A percentile compares a stretch with the other conserved stretches of the same genome.
These are phyloP conservation scores for Sminthurinus aureus DNA, from an alignment of 2,888 invertebrate species.

Conservation along the genomic window DNA sequence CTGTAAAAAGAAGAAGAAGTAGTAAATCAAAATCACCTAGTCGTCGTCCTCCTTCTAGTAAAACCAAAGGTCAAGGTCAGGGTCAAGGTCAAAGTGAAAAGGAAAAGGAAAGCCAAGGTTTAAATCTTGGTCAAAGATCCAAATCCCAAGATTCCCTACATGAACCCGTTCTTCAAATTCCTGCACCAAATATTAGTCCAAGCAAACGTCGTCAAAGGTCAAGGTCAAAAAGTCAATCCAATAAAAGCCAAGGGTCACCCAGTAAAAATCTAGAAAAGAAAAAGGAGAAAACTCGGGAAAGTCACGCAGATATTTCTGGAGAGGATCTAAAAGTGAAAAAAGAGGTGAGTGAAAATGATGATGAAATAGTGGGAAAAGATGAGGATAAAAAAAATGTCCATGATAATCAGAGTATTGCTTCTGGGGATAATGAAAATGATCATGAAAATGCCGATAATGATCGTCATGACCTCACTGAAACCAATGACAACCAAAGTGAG, in stretches of 20 bases:
- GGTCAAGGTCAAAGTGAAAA: not conserved
- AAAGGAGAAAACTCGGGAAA: not conserved
- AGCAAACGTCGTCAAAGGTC: not conserved
- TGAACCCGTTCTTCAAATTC: not conserved
- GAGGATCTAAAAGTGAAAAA: not conserved
- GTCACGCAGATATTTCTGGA: not conserved
- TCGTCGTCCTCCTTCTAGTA: not conserved
- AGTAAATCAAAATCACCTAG: not conserved
- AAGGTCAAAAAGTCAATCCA: constrained; percentile 1
- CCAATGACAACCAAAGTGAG: not conserved
- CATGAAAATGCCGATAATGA: constrained; percentile 24
- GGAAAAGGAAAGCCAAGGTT: not conserved
- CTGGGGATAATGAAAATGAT: not conserved
- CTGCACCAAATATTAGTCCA: not conserved
- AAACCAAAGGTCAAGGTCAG: not conserved
- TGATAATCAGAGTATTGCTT: not conserved
- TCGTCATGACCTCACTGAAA: not conserved
- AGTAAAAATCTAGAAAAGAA: constrained; percentile 22
- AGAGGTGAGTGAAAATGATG: not conserved
- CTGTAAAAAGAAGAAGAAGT: not conserved
- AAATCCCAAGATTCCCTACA: not conserved
- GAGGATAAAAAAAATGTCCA: constrained; percentile 14
- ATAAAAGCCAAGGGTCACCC: not conserved
- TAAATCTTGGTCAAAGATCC: not conserved
- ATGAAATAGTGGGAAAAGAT: not conserved